Evolutionary conservation across 1,140 invertebrate species (phyloP), one percentile per base, ranked within the genome.

Genomic region (Camponotus floridanus): DNA sequence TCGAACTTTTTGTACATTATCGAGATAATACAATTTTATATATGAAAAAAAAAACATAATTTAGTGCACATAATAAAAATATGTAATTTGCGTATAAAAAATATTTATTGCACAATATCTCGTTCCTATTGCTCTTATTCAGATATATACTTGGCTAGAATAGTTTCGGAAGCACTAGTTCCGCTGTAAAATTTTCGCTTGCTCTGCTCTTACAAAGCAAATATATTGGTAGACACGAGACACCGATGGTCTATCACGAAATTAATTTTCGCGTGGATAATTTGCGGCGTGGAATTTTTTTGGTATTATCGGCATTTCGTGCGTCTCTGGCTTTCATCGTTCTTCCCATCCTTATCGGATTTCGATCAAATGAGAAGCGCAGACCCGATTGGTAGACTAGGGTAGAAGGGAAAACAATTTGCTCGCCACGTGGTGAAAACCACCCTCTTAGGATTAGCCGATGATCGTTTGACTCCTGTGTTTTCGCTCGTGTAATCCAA

Each of bases 361-460:
- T 83, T 88, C 86, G 74, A 88, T 88, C 86, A 88, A 51, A 76
- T 48, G 86, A 65, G 36, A 79, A 73, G 13, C 48, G 48, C 39
- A 18, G 21, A 51, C 3, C 65, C 0, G 42, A 6, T 4, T n/a
- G n/a, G n/a, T n/a, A n/a, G n/a, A n/a, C n/a, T 7, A 6, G 9
- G 11, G 33, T 39, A 5, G 68, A 70, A 59, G 62, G 71, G 57
- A 81, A 89, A 89, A 89, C 88, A 89, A 89, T 89, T 89, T 89
- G 84, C 74, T 64, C 57, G 31, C 68, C 59, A 86, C 18, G 64
- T 68, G 76, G 13, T 67, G 61, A 42, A 45, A 70, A 42, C 7
- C 68, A 59, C 86, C 67, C 74, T 76, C 74, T 71, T 88, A 89
- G 76, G 87, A 88, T 88, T 73, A 36, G 21, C 57, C 65, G 61